Percentiles rank a stretch among this genome's conserved stretches.
Conservation (phyloP, 2,888 invertebrate genomes). For the Heteropelma amictum region DNA sequence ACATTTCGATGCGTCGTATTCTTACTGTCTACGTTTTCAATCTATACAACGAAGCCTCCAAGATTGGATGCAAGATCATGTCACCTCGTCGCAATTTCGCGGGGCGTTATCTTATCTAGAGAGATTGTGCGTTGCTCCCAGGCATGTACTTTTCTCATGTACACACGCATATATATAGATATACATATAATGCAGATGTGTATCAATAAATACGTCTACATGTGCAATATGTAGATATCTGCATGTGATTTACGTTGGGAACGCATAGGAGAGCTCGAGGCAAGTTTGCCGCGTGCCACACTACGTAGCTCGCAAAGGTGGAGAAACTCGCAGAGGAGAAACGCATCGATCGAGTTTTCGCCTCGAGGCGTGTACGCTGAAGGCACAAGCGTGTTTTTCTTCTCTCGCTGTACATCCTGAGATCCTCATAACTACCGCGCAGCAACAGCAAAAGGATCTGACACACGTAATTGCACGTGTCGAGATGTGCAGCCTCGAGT, state of each 20-base stretch:
- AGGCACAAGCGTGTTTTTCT: constrained; percentile 18
- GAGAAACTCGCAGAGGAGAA: constrained; percentile 16
- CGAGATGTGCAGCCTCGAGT: neutral
- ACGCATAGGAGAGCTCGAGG: constrained; percentile 35
- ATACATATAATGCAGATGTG: too few species aligned
- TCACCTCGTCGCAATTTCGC: constrained; percentile 27
- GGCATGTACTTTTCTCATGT: too few species aligned
- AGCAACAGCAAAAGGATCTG: neutral
- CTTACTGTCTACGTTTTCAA: too few species aligned
- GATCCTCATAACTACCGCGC: neutral
- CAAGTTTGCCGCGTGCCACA: constrained; percentile 38
- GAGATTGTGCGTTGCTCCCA: constrained; percentile 17
- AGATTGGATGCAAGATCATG: constrained; percentile 31
- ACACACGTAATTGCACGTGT: neutral
- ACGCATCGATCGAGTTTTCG: constrained; percentile 49
- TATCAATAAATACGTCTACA: neutral
- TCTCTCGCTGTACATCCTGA: constrained; percentile 5
- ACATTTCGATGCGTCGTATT: too few species aligned
- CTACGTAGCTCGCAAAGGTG: constrained; percentile 10
- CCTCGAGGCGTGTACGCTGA: constrained; percentile 24
- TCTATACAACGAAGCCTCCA: neutral
- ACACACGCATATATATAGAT: too few species aligned
- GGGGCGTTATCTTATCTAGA: constrained; percentile 48
- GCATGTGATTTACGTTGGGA: neutral
- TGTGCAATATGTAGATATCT: neutral